Base-by-base conservation (phyloP, 2,888 invertebrate genomes). In the Reticulitermes lucifugus region DNA sequence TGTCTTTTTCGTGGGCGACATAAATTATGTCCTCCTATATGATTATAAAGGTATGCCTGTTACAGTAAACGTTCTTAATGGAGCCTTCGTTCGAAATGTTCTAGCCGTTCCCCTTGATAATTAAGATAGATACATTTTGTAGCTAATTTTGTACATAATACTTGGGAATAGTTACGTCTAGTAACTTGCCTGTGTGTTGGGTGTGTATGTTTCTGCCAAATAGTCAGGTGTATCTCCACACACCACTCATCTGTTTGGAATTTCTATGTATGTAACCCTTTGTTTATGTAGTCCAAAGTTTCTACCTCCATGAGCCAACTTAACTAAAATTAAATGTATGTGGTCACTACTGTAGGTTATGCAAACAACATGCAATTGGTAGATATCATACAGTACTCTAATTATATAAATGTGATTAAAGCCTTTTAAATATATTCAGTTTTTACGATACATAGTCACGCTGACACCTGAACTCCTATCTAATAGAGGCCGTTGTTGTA, bases 171-270 rank as follows among this genome's bases (percentile, higher is more conserved):
- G 18, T 18, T 14, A 18, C 55, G 70, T 29, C n/a, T 18, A 9
- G 5, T 6, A 70, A 25, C 25, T 70, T 70, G 25, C n/a, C 25
- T 70, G n/a, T 70, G n/a, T 29, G 14, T 29, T 5, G 70, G 1
- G 70, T 70, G 70, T 25, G 25, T 7, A 29, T 65, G 21, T 7
- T 22, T 6, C 25, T 25, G 73, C 73, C 73, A 41, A 73, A 18
- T 6, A 9, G 73, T 41, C 73, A 73, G 41, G 73, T 73, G 41
- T 73, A 22, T 70, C 25, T n/a, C n/a, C 41, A 41, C 73, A 41
- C 70, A 73, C 73, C 18, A 41, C 59, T 80, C 55, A 80, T 80
- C 35, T 60, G 80, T n/a, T 59, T 80, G 80, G 80, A 1, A 79
- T 79, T 79, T 79, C 55, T 55, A 21, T 25, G 79, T 29, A 60